Percentiles rank a stretch among this genome's conserved stretches.
Conservation (phyloP, 2,113 vertebrate genomes). For the Macquaria australasica region DNA sequence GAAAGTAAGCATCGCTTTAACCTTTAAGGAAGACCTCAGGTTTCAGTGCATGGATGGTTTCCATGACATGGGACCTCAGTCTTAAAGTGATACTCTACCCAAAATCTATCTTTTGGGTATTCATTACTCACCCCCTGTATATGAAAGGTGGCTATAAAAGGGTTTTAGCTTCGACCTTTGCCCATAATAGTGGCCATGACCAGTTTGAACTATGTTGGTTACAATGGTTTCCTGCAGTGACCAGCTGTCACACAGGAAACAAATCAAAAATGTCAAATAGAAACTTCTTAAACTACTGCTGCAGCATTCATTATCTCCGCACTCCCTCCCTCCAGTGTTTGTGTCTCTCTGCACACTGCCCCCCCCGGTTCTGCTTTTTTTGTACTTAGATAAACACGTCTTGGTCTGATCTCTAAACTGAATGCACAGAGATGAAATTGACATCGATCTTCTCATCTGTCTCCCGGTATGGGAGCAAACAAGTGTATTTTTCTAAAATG, state of each 20-base stretch:
- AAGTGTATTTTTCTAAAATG: conserved; percentile 11
- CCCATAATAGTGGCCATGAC: neutral
- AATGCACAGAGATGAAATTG: conserved; percentile 29
- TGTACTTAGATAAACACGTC: conserved; percentile 18
- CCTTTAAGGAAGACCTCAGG: conserved; percentile 50
- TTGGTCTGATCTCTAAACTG: conserved; percentile 2
- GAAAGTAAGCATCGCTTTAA: conserved; percentile 20
- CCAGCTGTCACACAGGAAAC: neutral
- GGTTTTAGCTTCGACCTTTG: neutral
- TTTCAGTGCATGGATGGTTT: conserved; percentile 45
- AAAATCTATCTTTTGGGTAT: neutral
- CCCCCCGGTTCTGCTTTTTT: conserved; percentile 3
- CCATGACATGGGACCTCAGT: conserved; percentile 22
- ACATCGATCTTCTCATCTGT: neutral
- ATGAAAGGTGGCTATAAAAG: neutral
- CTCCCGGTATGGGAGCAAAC: neutral
- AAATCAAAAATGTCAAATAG: neutral
- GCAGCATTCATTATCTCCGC: neutral
- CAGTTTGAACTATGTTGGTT: conserved; percentile 6
- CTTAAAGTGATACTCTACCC: conserved; percentile 22
- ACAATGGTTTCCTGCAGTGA: conserved; percentile 1
- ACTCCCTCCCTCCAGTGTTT: neutral
- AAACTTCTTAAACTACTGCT: neutral
- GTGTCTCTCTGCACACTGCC: neutral
- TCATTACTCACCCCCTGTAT: neutral